Conservation (phyloP, 2,888 invertebrate genomes). For the Helobdella robusta region DNA sequence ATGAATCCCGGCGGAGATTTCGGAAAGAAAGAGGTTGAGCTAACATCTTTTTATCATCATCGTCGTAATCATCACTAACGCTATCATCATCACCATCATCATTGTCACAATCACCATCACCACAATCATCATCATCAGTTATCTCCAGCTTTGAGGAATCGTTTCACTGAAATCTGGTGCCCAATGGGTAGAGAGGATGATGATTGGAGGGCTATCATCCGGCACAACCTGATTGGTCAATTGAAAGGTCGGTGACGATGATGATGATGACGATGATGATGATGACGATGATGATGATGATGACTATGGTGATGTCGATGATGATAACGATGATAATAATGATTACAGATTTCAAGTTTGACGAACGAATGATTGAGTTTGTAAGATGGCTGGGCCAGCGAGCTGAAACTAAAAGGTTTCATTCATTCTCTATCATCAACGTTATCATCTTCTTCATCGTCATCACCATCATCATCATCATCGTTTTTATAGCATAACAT, state of each 20-base stretch:
- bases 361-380: background rate
- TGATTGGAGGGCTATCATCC: conserved; percentile 71
- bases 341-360: background rate
- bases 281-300: no score
- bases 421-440: no score
- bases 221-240: conserved; percentile 60
- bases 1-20: conserved; percentile 99
- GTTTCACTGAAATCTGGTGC: conserved; percentile 99
- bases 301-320: background rate
- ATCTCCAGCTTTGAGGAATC: conserved; percentile 88
- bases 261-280: background rate
- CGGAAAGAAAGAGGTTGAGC: conserved; percentile 80
- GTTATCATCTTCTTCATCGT: no score
- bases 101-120: background rate
- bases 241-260: background rate
- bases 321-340: background rate
- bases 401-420: background rate
- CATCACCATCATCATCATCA: no score
- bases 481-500: no score
- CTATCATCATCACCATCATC: background rate
- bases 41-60: background rate
- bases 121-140: conserved; percentile 52
- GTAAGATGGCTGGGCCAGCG: conserved; percentile 10
- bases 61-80: background rate
- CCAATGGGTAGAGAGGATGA: conserved; percentile 54